phyloP scores from a whole-genome alignment of 2,113 vertebrate genomes.

The Corydoras maculifer region DNA sequence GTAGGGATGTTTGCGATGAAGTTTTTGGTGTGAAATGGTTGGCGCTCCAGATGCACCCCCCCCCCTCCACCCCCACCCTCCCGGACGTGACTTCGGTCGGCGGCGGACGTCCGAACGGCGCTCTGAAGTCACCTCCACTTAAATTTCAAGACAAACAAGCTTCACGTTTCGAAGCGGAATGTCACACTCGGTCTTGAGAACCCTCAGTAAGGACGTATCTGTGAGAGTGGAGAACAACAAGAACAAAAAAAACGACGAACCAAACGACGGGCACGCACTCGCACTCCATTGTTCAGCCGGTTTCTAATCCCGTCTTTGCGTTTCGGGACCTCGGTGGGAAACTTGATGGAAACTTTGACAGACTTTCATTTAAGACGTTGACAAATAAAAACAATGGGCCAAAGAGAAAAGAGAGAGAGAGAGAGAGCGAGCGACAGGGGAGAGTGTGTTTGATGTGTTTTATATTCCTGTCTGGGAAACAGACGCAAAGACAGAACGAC shows the following conservation, averaged over 20 bases:
- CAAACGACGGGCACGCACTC: no score
- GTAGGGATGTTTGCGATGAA: no score
- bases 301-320: neutral
- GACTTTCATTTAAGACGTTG: slow-evolving; percentile 42
- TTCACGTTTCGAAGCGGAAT: no score
- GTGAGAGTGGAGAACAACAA: neutral
- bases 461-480: no score
- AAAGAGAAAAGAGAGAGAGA: slow-evolving; percentile 19
- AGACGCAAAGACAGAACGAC: no score
- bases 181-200: no score
- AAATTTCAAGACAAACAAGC: neutral
- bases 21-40: no score
- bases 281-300: no score
- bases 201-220: neutral
- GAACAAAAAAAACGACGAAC: no score
- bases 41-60: neutral
- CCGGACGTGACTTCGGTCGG: no score
- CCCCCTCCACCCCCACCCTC: slow-evolving; percentile 35
- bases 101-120: neutral
- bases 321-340: neutral
- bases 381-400: slow-evolving; percentile 45
- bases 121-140: slow-evolving; percentile 37
- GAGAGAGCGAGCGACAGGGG: no score
- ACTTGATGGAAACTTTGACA: slow-evolving; percentile 48
- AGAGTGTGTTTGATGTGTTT: no score